Conservation (phyloP, 2,113 vertebrate species). For the Odobenus rosmarus region DNA sequence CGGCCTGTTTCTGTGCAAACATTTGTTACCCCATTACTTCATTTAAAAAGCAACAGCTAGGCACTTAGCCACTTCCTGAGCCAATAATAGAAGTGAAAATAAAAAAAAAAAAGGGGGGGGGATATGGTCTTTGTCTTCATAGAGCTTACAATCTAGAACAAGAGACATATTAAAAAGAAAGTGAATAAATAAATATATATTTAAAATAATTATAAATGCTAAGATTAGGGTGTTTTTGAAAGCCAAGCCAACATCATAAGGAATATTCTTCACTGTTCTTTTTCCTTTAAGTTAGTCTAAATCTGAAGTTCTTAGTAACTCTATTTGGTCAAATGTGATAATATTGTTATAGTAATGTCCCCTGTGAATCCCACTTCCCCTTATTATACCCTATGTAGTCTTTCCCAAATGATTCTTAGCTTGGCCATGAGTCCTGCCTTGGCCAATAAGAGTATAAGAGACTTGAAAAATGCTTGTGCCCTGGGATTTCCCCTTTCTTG, state of each 20-base stretch:
- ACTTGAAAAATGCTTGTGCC: neutral
- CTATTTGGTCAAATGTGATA: neutral
- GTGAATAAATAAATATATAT: neutral
- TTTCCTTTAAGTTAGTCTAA: neutral
- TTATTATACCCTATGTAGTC: neutral
- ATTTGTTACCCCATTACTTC: neutral
- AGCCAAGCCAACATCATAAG: neutral
- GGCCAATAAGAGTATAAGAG: neutral
- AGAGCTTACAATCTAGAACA: neutral
- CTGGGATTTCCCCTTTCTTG: neutral
- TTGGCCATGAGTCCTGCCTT: neutral
- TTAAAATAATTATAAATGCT: conserved; percentile 39
- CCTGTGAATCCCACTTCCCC: neutral
- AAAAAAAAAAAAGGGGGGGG: neutral
- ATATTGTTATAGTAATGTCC: neutral
- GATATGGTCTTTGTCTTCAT: neutral
- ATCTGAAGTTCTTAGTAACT: neutral
- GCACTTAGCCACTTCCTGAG: neutral
- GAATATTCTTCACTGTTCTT: neutral
- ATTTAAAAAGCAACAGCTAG: neutral
- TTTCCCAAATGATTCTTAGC: neutral
- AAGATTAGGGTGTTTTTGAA: neutral
- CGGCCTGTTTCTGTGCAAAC: neutral
- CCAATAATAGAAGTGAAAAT: neutral
- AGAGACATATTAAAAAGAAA: neutral